A percentile compares a stretch with the other conserved stretches of the same genome.
Conservation (phyloP, 2,113 vertebrate species). For the Carlito syrichta region DNA sequence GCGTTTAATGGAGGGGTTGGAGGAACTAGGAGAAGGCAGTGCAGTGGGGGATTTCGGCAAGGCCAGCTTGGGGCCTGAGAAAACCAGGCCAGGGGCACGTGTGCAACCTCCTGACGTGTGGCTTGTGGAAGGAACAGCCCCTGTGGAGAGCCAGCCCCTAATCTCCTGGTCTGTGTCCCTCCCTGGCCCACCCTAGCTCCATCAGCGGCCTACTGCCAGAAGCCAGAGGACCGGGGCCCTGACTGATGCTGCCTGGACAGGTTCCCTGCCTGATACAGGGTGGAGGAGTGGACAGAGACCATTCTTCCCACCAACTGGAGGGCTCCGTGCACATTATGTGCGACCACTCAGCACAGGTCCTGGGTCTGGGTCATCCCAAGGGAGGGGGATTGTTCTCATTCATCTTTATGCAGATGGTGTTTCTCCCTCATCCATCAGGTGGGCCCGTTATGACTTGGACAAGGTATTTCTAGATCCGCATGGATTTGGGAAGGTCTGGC, state of each 20-base stretch:
- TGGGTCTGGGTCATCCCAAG: neutral
- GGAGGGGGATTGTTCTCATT: neutral
- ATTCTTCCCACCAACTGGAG: neutral
- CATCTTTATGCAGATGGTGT: neutral
- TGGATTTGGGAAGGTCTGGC: neutral
- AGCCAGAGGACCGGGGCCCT: neutral
- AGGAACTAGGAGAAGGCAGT: neutral
- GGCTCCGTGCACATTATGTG: neutral
- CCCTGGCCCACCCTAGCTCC: neutral
- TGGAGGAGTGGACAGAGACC: neutral
- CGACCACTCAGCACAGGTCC: neutral
- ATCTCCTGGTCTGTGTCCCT: neutral
- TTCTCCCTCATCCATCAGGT: neutral
- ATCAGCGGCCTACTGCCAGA: rapidly evolving
- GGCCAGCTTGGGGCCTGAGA: neutral
- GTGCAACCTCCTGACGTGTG: neutral
- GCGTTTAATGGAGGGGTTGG: neutral
- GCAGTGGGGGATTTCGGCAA: no score
- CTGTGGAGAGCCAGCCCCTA: no score
- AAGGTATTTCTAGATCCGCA: neutral
- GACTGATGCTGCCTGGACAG: no score
- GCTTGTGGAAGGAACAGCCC: neutral
- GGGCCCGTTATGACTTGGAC: neutral
- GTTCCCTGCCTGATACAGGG: neutral
- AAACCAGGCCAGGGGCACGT: neutral